Evolutionary conservation across 2,113 vertebrate genomes (phyloP).

Genomic region (Thalassarche chlororhynchos): DNA sequence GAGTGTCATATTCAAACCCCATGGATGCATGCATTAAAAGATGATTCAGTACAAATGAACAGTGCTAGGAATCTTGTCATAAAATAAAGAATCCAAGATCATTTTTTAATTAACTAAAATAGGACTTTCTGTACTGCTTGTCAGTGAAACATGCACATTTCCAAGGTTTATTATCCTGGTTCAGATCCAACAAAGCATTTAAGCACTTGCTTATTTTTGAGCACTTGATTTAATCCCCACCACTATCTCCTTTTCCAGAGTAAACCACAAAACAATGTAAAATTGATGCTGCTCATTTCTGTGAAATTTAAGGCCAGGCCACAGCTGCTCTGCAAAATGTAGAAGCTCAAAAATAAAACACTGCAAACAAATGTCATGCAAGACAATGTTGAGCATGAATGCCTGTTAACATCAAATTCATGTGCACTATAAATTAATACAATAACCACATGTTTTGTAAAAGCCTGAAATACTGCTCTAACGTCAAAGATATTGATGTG

Average conservation of each 20-base stretch:
- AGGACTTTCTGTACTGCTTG: not conserved
- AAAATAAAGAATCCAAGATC: not conserved
- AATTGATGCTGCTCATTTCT: not conserved
- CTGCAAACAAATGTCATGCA: not conserved
- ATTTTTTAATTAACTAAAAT: not conserved
- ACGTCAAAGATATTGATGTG: not conserved
- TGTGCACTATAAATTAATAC: not conserved
- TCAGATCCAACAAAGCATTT: not conserved
- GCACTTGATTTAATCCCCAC: not conserved
- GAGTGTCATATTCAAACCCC: not conserved
- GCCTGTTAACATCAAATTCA: not conserved
- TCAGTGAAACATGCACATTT: not conserved
- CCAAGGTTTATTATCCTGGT: constrained; percentile 18
- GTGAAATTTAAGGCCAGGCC: not conserved
- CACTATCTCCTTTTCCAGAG: not conserved
- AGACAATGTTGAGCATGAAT: not conserved
- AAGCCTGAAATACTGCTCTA: not conserved
- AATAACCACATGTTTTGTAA: not conserved
- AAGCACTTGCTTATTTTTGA: constrained; percentile 16
- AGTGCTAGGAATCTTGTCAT: not conserved
- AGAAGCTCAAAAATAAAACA: constrained; percentile 1
- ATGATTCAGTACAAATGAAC: not conserved
- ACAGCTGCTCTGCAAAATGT: not conserved
- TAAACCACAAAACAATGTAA: not conserved
- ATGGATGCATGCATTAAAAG: not conserved